Evolutionary conservation across 2,888 invertebrate species (phyloP), one percentile per base, ranked within the genome.

Genomic region (Drosophila sordidapex): DNA sequence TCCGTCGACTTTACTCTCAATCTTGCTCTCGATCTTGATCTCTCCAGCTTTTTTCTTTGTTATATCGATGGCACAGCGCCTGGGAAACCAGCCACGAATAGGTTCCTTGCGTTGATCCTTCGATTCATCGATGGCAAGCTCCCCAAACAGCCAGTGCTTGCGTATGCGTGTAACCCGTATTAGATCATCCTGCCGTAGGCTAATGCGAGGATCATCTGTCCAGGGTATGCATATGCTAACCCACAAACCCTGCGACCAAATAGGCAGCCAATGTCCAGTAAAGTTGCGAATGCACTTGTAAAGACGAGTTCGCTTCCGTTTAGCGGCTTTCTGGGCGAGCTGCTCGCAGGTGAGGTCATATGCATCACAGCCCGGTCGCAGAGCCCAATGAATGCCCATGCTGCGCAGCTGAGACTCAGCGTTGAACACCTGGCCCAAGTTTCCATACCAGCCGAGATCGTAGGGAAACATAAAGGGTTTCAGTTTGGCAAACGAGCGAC

Each of bases 331-430:
- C 93, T 99, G 99, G 8, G 95, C 95, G 48, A 97, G 94, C 93
- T 99, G 99, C 91, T 99, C 99, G 10, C 94, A 93, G 38, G 99
- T 98, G 57, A 99, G 94, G 13, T 98, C 96, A 92, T 96, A 99
- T 91, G 97, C 96, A 91, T 97, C 95, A 92, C 98, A 98, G 13
- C 96, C 97, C 0, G 95, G 95, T 4, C 93, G 92, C 1, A 99
- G 94, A 0, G 96, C 96, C 99, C 99, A 99, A 29, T 94, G 91
- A 91, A 95, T 92, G 27, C 96, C 95, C 94, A 94, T 94, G 82
- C 95, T 94, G 68, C 93, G 91, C 0, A 95, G 95, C 63, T 94
- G 93, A 70, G 95, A 95, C 62, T 94, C 93, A 87, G 94, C 94
- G 71, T 95, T 95, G 59, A 97, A 93, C 11, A 97, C 97, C 93